Conservation (phyloP, 2,888 invertebrate species). For the Yponomeuta plumbellus region DNA sequence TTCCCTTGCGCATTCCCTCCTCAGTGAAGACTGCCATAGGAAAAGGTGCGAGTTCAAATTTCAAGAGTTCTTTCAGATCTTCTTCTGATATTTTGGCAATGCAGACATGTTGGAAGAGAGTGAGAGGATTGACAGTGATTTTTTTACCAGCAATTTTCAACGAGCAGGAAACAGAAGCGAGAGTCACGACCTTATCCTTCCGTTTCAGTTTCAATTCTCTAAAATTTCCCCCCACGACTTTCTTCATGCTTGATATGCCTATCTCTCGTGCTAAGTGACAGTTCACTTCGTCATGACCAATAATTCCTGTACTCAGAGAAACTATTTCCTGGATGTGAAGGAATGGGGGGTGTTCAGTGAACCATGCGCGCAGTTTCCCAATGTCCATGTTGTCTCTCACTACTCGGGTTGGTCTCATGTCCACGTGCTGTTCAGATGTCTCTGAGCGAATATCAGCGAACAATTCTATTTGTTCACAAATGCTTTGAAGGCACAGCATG, state of each 20-base stretch:
- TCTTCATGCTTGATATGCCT: neutral
- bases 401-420: conserved; percentile 10
- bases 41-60: conserved; percentile 22
- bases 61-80: conserved; percentile 19
- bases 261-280: conserved; percentile 14
- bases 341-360: conserved; percentile 6
- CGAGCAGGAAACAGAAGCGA: conserved; percentile 19
- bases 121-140: conserved; percentile 21
- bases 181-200: conserved; percentile 20
- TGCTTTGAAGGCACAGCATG: neutral
- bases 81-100: conserved; percentile 18
- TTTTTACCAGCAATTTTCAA: conserved; percentile 15
- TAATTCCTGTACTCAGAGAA: conserved; percentile 3
- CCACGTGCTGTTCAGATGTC: conserved; percentile 1
- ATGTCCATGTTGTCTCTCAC: conserved; percentile 8
- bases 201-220: conserved; percentile 20
- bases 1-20: conserved; percentile 22
- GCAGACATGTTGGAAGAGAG: conserved; percentile 22
- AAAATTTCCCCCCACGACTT: conserved; percentile 18
- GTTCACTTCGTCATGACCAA: conserved; percentile 5
- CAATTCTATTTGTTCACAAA: conserved; percentile 17
- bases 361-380: conserved; percentile 13
- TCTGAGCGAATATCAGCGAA: conserved; percentile 24
- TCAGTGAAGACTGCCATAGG: conserved; percentile 23
- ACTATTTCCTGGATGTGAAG: neutral